Conservation (phyloP, 2,888 invertebrate species). For the Melipona bicolor region DNA sequence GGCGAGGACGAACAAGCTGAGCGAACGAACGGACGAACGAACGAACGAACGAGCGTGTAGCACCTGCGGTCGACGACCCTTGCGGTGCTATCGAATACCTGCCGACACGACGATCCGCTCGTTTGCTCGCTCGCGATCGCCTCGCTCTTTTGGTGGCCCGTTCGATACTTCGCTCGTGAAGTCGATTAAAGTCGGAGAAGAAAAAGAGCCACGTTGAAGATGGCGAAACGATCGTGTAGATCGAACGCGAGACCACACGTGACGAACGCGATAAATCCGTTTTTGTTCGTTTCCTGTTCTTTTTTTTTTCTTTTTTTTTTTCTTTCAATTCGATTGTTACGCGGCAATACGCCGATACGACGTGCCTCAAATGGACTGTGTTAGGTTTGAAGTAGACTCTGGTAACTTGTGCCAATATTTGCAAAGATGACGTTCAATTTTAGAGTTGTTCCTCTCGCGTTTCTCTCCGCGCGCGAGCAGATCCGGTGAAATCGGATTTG, state of each 20-base stretch:
- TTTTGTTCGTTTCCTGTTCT: background rate
- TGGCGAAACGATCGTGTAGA: background rate
- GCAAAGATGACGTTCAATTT: background rate
- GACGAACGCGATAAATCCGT: background rate
- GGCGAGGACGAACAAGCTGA: slow-evolving; percentile 62
- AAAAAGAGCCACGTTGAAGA: background rate
- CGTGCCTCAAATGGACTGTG: background rate
- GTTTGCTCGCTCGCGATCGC: slow-evolving; percentile 56
- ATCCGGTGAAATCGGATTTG: slow-evolving; percentile 54
- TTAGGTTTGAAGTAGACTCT: background rate
- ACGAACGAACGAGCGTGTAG: slow-evolving; percentile 72
- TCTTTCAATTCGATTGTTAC: too few relatives aligned
- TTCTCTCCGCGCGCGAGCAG: slow-evolving; percentile 24
- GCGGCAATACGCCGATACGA: background rate
- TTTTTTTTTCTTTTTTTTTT: too few relatives aligned
- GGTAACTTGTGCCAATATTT: too few relatives aligned
- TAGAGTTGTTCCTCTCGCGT: background rate
- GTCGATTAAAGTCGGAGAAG: background rate
- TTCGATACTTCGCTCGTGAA: slow-evolving; percentile 33
- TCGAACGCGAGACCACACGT: background rate
- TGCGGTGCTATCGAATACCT: slow-evolving; percentile 80
- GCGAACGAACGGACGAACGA: slow-evolving; percentile 56
- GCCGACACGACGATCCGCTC: slow-evolving; percentile 72
- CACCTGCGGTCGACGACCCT: slow-evolving; percentile 84
- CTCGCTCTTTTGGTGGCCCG: slow-evolving; percentile 63